phyloP scores from a whole-genome alignment of 2,113 vertebrate genomes.

The Pardalotus punctatus region DNA sequence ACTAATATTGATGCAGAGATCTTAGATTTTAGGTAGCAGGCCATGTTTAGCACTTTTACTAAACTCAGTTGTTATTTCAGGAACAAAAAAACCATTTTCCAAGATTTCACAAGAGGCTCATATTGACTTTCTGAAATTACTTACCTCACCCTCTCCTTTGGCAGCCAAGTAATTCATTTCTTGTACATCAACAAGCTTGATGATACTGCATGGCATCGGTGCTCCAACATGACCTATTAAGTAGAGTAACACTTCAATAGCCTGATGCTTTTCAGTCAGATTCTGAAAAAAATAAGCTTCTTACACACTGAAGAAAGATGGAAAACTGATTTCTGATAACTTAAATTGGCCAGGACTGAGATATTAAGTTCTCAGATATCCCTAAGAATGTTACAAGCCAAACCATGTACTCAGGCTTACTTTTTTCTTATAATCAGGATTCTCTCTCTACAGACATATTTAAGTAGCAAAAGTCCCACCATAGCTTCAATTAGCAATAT shows the following conservation, averaged over 20 bases:
- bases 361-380: not conserved
- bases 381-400: not conserved
- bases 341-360: not conserved
- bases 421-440: not conserved
- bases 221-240: constrained; percentile 90
- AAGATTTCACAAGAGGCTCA: not conserved
- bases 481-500: not conserved
- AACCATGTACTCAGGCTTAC: not conserved
- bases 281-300: not conserved
- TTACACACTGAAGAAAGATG: not conserved
- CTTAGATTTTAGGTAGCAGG: not conserved
- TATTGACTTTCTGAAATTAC: not conserved
- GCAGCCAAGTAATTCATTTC: constrained; percentile 95
- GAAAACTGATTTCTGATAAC: not conserved
- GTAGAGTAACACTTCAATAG: not conserved
- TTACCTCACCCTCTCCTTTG: constrained; percentile 94
- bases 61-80: not conserved
- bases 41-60: not conserved
- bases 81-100: not conserved
- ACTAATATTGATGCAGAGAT: not conserved
- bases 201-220: constrained; percentile 87
- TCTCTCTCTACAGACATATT: not conserved
- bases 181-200: constrained; percentile 92
- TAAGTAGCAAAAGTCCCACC: not conserved
- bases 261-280: not conserved